A percentile compares a stretch with the other conserved stretches of the same genome.
Evolutionary conservation across 2,113 vertebrate genomes (phyloP).

Genomic region (Trachemys scripta): DNA sequence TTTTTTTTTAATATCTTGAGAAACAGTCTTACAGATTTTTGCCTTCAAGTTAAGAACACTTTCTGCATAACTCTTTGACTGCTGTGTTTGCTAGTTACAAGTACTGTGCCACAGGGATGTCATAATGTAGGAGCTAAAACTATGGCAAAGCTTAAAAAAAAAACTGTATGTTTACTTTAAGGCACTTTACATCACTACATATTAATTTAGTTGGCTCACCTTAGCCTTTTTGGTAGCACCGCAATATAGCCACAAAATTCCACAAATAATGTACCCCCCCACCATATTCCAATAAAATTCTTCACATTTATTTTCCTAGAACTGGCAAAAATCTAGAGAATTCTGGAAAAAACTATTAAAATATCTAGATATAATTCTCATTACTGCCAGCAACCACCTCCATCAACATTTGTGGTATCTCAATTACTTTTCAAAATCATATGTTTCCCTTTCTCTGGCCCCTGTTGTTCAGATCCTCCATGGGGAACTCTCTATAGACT

Average conservation of each 20-base stretch:
- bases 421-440: rapidly evolving
- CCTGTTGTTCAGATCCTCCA: not conserved
- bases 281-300: not conserved
- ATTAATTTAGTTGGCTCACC: not conserved
- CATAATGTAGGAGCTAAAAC: slow-evolving; percentile 7
- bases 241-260: not conserved
- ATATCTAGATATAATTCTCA: not conserved
- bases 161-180: not conserved
- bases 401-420: rapidly evolving
- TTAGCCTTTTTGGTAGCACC: not conserved
- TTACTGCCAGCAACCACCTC: not conserved
- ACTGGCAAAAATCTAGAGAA: not conserved
- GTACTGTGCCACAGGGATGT: not conserved
- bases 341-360: not conserved
- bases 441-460: not conserved
- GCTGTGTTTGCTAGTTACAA: not conserved
- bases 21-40: not conserved
- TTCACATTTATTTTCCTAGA: not conserved
- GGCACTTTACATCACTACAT: not conserved
- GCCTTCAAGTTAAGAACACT: not conserved
- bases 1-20: not conserved
- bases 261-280: not conserved
- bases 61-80: not conserved
- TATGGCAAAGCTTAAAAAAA: not conserved
- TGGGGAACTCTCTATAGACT: not conserved